phyloP scores from a whole-genome alignment of 2,888 invertebrate genomes.

The Pyrochroa serraticornis region DNA sequence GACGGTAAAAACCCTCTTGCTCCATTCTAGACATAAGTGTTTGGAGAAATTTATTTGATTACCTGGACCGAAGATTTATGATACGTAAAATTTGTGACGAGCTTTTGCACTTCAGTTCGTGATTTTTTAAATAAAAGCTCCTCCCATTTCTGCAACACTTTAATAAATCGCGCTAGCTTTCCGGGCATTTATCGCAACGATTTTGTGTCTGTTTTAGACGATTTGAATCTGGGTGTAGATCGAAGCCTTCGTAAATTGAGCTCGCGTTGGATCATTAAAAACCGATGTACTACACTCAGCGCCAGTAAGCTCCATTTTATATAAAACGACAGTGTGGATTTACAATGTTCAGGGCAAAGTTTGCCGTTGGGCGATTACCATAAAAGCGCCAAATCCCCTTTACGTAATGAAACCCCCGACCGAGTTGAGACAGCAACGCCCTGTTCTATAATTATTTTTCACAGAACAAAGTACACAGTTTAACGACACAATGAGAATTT shows the following conservation, averaged over 20 bases:
- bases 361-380: slow-evolving; percentile 23
- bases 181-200: not conserved
- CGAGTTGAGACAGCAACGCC: slow-evolving; percentile 11
- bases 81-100: no score
- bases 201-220: slow-evolving; percentile 6
- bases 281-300: slow-evolving; percentile 18
- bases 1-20: no score
- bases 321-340: slow-evolving; percentile 20
- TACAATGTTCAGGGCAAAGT: slow-evolving; percentile 22
- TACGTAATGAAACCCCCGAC: slow-evolving; percentile 21
- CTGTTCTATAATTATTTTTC: slow-evolving; percentile 22
- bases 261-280: slow-evolving; percentile 20
- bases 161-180: no score
- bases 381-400: slow-evolving; percentile 27
- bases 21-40: no score
- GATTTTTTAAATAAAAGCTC: no score
- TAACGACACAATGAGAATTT: slow-evolving; percentile 12
- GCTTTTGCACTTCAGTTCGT: no score
- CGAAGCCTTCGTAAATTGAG: slow-evolving; percentile 5
- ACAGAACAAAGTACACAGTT: slow-evolving; percentile 14
- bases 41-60: no score
- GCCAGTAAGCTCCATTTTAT: slow-evolving; percentile 8
- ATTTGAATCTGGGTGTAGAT: slow-evolving; percentile 12
- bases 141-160: no score
- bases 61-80: no score